phyloP scores from a whole-genome alignment of 2,888 invertebrate genomes.

The Philopedon plagiatum region DNA sequence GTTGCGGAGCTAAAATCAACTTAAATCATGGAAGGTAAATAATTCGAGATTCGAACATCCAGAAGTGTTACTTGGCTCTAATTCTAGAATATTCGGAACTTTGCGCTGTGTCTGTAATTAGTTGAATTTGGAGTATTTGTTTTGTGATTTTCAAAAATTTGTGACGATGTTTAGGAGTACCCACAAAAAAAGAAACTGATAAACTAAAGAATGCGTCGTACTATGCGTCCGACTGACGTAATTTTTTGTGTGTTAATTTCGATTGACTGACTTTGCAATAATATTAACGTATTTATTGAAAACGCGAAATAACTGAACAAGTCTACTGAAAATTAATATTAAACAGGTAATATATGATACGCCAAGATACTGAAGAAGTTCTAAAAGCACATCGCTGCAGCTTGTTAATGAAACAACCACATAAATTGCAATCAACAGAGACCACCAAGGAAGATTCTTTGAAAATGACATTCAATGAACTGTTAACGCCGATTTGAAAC shows the following conservation, averaged over 20 bases:
- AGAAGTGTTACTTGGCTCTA: constrained; percentile 27
- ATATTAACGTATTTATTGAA: too few species aligned
- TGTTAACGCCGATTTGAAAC: neutral
- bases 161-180: too few species aligned
- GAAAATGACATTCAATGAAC: neutral
- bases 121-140: too few species aligned
- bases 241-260: too few species aligned
- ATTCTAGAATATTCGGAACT: constrained; percentile 1
- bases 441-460: constrained; percentile 14
- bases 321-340: neutral
- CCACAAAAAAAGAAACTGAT: too few species aligned
- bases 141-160: too few species aligned
- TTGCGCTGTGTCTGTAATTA: too few species aligned
- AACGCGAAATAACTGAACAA: neutral
- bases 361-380: neutral
- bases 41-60: constrained; percentile 25
- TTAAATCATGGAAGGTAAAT: constrained; percentile 45
- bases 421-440: constrained; percentile 38
- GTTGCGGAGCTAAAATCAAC: constrained; percentile 48
- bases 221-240: too few species aligned
- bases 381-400: neutral
- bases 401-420: constrained; percentile 27
- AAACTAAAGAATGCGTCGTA: too few species aligned
- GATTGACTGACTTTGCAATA: too few species aligned
- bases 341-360: neutral